A percentile compares a stretch with the other conserved stretches of the same genome.
These are phyloP conservation scores for Drosophila pachea DNA, from an alignment of 1,140 invertebrate species.

Conservation along the genomic window DNA sequence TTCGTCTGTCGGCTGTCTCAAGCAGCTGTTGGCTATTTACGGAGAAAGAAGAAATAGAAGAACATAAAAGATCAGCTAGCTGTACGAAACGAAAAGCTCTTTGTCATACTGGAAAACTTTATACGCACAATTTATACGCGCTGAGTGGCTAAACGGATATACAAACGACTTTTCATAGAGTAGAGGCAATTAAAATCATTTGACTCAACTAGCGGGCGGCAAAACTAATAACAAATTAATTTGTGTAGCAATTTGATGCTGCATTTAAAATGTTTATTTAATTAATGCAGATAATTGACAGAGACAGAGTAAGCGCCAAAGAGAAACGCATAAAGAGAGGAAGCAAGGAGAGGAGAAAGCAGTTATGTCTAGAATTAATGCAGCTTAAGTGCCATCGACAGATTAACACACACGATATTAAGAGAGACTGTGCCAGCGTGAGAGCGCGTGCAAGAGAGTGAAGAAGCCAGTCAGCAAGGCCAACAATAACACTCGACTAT, in stretches of 20 bases:
- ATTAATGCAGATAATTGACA: constrained; percentile 65
- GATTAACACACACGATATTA: constrained; percentile 33
- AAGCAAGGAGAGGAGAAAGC: background rate
- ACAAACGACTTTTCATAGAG: background rate
- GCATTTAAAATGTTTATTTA: constrained; percentile 67
- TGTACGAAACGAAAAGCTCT: background rate
- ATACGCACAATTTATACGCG: background rate
- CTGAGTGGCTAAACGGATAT: constrained; percentile 22
- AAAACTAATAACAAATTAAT: constrained; percentile 64
- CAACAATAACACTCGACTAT: constrained; percentile 14
- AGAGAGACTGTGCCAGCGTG: constrained; percentile 1
- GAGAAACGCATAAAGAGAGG: background rate
- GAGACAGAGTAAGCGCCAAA: background rate
- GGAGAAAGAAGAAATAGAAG: constrained; percentile 8
- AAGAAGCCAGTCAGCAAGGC: too few species aligned
- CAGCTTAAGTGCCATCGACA: constrained; percentile 4
- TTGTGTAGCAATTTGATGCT: constrained; percentile 63
- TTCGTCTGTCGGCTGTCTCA: constrained; percentile 11
- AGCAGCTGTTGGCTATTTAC: constrained; percentile 64
- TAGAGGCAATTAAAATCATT: constrained; percentile 61
- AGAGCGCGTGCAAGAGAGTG: background rate
- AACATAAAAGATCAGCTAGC: background rate
- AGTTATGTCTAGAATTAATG: constrained; percentile 23
- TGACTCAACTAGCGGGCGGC: constrained; percentile 44
- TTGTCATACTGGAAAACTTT: background rate